Conservation (phyloP, 2,797 vertebrate genomes). For the Hypotaenidia philippensis region DNA sequence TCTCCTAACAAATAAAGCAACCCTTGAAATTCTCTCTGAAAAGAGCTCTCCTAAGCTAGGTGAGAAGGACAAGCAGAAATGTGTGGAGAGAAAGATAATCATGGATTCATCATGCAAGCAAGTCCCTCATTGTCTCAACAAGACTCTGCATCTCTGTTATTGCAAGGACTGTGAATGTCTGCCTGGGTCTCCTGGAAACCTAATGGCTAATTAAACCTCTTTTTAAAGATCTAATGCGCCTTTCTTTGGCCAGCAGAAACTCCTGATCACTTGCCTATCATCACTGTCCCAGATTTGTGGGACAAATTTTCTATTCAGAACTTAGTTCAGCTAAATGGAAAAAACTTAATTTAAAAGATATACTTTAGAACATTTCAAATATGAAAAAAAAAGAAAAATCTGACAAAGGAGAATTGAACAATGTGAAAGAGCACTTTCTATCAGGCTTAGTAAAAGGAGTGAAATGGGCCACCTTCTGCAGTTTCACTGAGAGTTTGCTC, state of each 20-base stretch:
- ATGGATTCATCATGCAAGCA: constrained; percentile 20
- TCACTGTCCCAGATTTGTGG: neutral
- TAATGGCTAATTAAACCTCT: neutral
- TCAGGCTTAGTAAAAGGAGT: neutral
- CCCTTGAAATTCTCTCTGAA: constrained; percentile 78
- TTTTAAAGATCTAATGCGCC: neutral
- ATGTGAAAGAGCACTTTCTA: neutral
- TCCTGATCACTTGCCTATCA: neutral
- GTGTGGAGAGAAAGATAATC: constrained; percentile 36
- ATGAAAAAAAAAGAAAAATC: neutral
- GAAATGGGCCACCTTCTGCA: neutral
- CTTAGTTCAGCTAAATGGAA: neutral
- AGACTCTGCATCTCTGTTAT: neutral
- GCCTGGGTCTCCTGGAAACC: neutral
- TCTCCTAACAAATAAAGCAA: constrained; percentile 85
- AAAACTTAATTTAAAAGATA: neutral
- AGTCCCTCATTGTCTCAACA: constrained; percentile 1
- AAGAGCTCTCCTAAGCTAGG: constrained; percentile 68
- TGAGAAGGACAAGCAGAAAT: constrained; percentile 67
- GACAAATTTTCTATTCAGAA: neutral
- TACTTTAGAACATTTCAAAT: neutral
- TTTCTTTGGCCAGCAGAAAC: neutral
- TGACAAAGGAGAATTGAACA: neutral
- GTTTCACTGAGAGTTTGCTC: neutral
- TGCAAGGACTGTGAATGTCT: neutral